Evolutionary conservation across 2,113 vertebrate genomes (phyloP).

Genomic region (Dissostichus mawsoni): DNA sequence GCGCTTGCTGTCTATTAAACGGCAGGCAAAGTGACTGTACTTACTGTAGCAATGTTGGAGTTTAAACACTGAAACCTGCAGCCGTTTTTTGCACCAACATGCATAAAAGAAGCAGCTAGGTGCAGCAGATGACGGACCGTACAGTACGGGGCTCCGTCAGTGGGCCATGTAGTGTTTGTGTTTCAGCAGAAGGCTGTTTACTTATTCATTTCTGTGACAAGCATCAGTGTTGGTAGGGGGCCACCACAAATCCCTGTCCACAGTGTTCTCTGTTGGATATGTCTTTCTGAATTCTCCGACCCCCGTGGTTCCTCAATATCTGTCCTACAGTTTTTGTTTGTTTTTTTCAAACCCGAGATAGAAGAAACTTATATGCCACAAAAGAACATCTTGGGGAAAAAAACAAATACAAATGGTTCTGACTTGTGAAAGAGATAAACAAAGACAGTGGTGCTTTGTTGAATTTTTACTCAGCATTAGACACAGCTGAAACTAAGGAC

Average conservation of each 20-base stretch:
- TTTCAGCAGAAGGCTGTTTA: slow-evolving; percentile 23
- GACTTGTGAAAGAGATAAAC: background rate
- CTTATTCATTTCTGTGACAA: slow-evolving; percentile 53
- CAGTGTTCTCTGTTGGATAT: slow-evolving; percentile 15
- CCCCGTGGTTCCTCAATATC: slow-evolving; percentile 20
- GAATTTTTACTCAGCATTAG: background rate
- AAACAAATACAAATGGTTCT: slow-evolving; percentile 4
- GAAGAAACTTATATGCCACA: slow-evolving; percentile 1
- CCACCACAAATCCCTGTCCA: slow-evolving; percentile 25
- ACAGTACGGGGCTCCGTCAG: slow-evolving; percentile 2
- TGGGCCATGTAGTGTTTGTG: background rate
- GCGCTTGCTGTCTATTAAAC: slow-evolving; percentile 10
- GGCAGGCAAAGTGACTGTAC: background rate
- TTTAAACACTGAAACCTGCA: background rate
- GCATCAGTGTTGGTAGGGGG: slow-evolving; percentile 22
- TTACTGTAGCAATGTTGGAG: slow-evolving; percentile 6
- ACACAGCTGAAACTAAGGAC: background rate
- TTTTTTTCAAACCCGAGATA: slow-evolving; percentile 4
- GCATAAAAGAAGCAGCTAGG: background rate
- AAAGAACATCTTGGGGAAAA: background rate
- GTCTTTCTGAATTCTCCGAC: slow-evolving; percentile 15
- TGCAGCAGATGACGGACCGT: slow-evolving; percentile 28
- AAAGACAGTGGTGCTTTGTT: background rate
- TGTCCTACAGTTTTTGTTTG: slow-evolving; percentile 31
- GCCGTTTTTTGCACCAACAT: background rate